phyloP scores from a whole-genome alignment of 2,797 vertebrate genomes.

The Echiichthys vipera region DNA sequence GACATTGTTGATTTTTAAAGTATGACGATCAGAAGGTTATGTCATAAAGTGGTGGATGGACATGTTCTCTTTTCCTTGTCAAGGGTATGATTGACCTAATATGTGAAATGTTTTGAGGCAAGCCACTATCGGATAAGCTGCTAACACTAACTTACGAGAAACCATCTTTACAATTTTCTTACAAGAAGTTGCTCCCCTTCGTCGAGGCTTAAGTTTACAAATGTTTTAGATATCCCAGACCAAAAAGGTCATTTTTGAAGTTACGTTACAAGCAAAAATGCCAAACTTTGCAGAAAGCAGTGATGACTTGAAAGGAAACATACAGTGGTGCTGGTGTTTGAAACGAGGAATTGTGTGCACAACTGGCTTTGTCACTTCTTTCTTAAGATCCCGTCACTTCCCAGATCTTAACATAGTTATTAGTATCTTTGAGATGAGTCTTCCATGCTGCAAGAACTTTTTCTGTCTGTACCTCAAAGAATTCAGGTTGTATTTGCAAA shows the following conservation, averaged over 20 bases:
- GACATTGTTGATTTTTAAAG: slow-evolving; percentile 47
- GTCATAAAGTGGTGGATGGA: slow-evolving; percentile 34
- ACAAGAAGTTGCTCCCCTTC: background rate
- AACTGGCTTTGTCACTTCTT: background rate
- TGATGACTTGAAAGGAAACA: background rate
- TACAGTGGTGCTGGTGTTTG: background rate
- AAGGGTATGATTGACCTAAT: slow-evolving; percentile 1
- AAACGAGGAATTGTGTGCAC: background rate
- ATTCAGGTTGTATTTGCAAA: background rate
- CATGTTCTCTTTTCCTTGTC: slow-evolving; percentile 47
- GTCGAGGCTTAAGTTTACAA: background rate
- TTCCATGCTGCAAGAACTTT: slow-evolving; percentile 1
- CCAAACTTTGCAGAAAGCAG: background rate
- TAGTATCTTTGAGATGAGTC: slow-evolving; percentile 1
- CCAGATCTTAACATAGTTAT: no score
- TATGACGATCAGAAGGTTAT: slow-evolving; percentile 37
- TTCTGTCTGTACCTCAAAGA: background rate
- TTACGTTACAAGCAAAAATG: background rate
- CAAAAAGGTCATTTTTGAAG: background rate
- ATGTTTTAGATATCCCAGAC: background rate
- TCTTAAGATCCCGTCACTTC: no score
- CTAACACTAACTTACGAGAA: slow-evolving; percentile 11
- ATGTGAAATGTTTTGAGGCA: slow-evolving; percentile 26
- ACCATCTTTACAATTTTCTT: slow-evolving; percentile 1
- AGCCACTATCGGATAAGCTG: slow-evolving; percentile 32